phyloP scores from a whole-genome alignment of 2,797 vertebrate species.

The Pteronotus mesoamericanus region DNA sequence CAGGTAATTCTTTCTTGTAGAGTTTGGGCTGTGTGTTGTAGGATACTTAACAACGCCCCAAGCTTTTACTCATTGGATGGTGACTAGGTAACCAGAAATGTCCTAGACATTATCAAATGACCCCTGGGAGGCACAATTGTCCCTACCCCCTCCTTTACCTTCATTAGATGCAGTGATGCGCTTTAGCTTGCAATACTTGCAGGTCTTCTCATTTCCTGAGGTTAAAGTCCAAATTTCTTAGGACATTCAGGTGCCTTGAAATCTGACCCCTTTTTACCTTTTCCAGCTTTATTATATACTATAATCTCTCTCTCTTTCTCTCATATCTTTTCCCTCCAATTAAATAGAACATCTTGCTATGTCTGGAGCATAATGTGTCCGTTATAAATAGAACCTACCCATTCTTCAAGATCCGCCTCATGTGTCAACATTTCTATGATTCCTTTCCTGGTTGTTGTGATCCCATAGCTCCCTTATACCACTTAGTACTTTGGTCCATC shows the following conservation, averaged over 20 bases:
- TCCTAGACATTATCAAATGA: neutral
- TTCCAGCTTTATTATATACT: neutral
- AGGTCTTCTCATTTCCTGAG: neutral
- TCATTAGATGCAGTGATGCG: neutral
- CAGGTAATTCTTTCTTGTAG: neutral
- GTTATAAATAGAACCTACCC: neutral
- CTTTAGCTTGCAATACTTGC: neutral
- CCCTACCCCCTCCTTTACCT: accelerated
- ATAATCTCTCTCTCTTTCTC: neutral
- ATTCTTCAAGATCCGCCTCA: neutral
- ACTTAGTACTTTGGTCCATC: neutral
- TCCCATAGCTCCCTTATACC: neutral
- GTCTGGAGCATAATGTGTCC: neutral
- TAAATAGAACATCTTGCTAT: neutral
- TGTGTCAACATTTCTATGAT: neutral
- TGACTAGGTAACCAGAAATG: neutral
- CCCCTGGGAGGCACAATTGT: neutral
- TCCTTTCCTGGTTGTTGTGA: neutral
- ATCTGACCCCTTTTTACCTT: neutral
- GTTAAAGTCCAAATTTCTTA: neutral
- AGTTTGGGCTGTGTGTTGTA: neutral
- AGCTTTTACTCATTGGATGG: neutral
- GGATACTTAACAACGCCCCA: neutral
- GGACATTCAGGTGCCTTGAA: neutral
- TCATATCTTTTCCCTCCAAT: neutral